Base-by-base conservation (phyloP, 2,113 vertebrate species). In the Petaurus breviceps region DNA sequence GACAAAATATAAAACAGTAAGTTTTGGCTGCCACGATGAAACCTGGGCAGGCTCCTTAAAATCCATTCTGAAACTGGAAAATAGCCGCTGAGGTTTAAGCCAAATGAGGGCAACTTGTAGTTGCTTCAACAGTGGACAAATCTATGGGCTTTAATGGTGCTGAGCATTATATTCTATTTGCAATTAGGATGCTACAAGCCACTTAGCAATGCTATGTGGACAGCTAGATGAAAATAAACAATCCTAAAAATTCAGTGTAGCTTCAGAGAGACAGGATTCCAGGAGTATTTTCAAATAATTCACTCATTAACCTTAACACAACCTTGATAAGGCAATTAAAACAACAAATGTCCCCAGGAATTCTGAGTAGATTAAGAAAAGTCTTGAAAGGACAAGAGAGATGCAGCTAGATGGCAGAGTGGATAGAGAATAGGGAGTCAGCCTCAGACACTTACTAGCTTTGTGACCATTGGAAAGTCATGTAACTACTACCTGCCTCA, bases 91-190 rank as follows among this genome's bases (percentile, higher is more conserved):
- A 52, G 94, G 49, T 90, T 90, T 90, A 19, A 93, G 24, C 5
- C 92, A 52, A 84, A 46, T n/a, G 6, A 43, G 92, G 50, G 49
- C 9, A 47, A 91, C n/a, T 90, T 54, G 24, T 31, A 93, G 51
- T 91, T n/a, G 95, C 46, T 84, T 51, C 19, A 8, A 93, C 57
- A 89, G 11, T 93, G 11, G 93, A 94, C 94, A 94, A 90, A 94
- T 91, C 19, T 55, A 24, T 93, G 53, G 4, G 91, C 50, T 95
- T 89, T 52, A 37, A 10, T 55, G 52, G 51, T 90, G 25, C 54
- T 84, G 22, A 84, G 46, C 25, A 28, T 31, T 84, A 24, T 90
- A 50, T 47, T 47, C 10, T 50, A 43, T 51, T 90, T 90, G 26
- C 49, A 90, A 31, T 50, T 47, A 51, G 24, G 25, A 90, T 90